Base-by-base conservation (phyloP, 23 tunicate genomes). In the Halocynthia aurantium region DNA sequence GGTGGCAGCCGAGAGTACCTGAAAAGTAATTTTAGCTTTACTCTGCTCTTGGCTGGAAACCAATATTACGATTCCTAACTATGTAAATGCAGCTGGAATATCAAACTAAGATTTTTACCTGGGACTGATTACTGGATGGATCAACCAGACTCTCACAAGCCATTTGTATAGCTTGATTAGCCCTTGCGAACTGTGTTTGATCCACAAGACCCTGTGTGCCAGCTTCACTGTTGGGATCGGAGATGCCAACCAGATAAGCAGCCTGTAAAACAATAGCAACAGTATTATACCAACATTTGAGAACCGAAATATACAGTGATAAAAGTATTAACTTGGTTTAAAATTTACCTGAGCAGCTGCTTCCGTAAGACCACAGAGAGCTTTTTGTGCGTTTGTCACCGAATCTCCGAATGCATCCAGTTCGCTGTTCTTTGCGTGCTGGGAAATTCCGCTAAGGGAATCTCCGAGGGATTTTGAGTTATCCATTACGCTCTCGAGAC, bases 1-100 rank as follows among this genome's bases (percentile, higher is more conserved):
- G n/a, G 99, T 85, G 72, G 94, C 93, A n/a, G 99, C 99, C 12
- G 88, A 77, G 22, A 95, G 68, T 31, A 95, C 87, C 92, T 95
- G 57, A 40, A 71, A 76, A 76, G 20, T 13, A 57, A n/a, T 13
- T 58, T 58, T 13, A 2, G 63, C 63, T 13, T 58, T 13, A 13
- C 63, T 58, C 63, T 58, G n/a, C 17, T 58, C 17, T 13, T 13
- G 63, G 17, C 4, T n/a, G 11, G 72, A 21, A 58, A 58, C 15
- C 18, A 58, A n/a, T 58, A 58, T 13, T 58, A 58, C 2, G 18
- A 58, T 4, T 58, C 17, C n/a, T 58, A 1, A 4, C 15, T 58
- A 1, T 58, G 2, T 11, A 4, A 58, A 4, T 58, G 17, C 4
- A 58, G 17, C 17, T 15, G 64, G 2, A 58, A 60, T 17, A 15